Evolutionary conservation across 2,113 vertebrate genomes (phyloP).

Genomic region (Gadus macrocephalus): DNA sequence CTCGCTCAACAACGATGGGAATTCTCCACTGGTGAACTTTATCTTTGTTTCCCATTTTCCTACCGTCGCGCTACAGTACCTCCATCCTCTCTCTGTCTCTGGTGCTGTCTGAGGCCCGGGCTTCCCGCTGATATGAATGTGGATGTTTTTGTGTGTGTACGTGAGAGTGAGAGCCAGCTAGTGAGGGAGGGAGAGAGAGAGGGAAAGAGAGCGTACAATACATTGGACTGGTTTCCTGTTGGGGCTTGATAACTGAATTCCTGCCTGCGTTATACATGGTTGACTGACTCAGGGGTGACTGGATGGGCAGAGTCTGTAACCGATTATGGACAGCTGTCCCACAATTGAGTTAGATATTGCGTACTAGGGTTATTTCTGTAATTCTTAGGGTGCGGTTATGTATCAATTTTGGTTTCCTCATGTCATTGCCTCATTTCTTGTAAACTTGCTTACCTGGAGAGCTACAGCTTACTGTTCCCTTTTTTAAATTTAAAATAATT

Average conservation of each 20-base stretch:
- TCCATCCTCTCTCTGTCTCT: neutral
- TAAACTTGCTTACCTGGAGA: neutral
- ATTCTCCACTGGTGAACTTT: neutral
- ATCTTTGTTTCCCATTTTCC: neutral
- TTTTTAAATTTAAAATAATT: neutral
- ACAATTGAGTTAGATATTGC: neutral
- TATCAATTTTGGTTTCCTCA: neutral
- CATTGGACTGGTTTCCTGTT: conserved; percentile 54
- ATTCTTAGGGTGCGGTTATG: neutral
- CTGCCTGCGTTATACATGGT: conserved; percentile 34
- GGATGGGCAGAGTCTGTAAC: conserved; percentile 4
- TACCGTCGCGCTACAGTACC: too few species aligned
- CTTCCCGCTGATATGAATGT: too few species aligned
- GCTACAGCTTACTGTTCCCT: neutral
- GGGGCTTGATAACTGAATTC: conserved; percentile 44
- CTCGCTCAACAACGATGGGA: neutral
- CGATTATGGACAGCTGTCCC: neutral
- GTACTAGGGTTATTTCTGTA: neutral
- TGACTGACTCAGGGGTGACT: conserved; percentile 39
- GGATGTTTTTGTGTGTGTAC: conserved; percentile 7
- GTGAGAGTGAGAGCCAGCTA: neutral
- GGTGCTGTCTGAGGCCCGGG: too few species aligned
- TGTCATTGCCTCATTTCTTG: neutral
- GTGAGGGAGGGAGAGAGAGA: neutral
- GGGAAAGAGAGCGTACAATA: neutral